Evolutionary conservation across 2,888 invertebrate genomes (phyloP), one percentile per base, ranked within the genome.

Genomic region (Drosophila koepferae): DNA sequence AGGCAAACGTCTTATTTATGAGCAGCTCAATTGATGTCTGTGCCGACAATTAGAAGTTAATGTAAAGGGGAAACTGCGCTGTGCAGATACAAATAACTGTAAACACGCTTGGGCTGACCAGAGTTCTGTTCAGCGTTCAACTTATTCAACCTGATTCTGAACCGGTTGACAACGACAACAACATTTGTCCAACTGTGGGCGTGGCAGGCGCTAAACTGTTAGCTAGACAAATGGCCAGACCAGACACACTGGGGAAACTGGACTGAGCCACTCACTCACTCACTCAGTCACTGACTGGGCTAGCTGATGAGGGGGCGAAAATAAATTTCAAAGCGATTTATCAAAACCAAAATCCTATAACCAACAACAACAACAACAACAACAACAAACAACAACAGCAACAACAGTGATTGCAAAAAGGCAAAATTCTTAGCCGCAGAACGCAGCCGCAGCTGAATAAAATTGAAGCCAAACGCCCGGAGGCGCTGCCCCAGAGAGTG

Each of bases 311-410:
- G 75, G 51, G 36, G 61, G 56, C 54, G 56, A 66, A 82, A 82
- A 82, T 78, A 85, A 82, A 82, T 82, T 82, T 81, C 83, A 80
- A 82, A 68, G 86, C 83, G 71, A 84, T 84, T 84, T 87, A 86
- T 84, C 85, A 84, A 84, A 81, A 77, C 72, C 70, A 74, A 74
- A 71, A 64, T 73, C 64, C 80, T 31, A 60, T 61, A 68, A 55
- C 56, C 63, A 69, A 69, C 63, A 38, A 20, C 36, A 51, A 8
- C 53, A 53, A 9, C 20, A 23, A 14, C 46, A 46, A 49, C 44
- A 58, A 36, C 58, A 44, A 1, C 44, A 23, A 14, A 9, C 20
- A 23, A 14, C 46, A 46, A 49, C 44, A 58, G 40, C 58, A 44
- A 1, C 44, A 23, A 14, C 46, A 46, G 23, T 46, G 40, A 7